Base-by-base conservation (phyloP, 2,797 vertebrate species). In the Percopsis omiscomaycus region DNA sequence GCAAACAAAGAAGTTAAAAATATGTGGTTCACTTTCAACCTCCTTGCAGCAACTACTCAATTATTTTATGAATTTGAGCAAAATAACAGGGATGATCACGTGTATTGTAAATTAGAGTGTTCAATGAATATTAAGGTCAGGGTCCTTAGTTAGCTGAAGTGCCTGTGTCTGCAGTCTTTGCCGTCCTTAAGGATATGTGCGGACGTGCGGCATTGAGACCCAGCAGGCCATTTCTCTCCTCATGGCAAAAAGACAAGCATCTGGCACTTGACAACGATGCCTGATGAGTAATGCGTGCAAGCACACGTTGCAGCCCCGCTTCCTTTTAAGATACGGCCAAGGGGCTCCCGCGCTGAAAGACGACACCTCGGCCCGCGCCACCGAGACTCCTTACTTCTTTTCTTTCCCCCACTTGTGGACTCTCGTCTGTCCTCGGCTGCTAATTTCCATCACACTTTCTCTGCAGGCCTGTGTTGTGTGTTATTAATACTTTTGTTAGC, bases 371-470 rank as follows among this genome's bases (percentile, higher is more conserved):
- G 81, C 82, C 65, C 72, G 74, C 58, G 60, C 80, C 71, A 70
- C 51, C 55, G 55, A 74, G 78, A 61, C 81, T 84, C 79, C 88
- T 88, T 86, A 60, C 85, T 58, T 80, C 86, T 84, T 79, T 81
- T 61, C 73, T 77, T 83, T 80, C 64, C 68, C 77, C 78, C 83
- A 88, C 85, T 85, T 85, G 86, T 55, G 74, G 68, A 76, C 77
- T 84, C 81, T 66, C 65, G 83, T 87, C 91, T 90, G 87, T 67
- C 85, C 76, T 88, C 89, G 74, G 83, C 63, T 73, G 61, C 68
- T 78, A 90, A 93, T 94, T 86, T 82, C 64, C 84, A 84, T 93
- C 92, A 88, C 74, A 84, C 82, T 93, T 89, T 91, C 87, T 90
- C 78, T 62, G 69, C 62, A 68, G 30, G 79, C 60, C 71, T 59